A percentile compares a stretch with the other conserved stretches of the same genome.
Conservation (phyloP, 2,113 vertebrate genomes). For the Lepidothrix coronata region DNA sequence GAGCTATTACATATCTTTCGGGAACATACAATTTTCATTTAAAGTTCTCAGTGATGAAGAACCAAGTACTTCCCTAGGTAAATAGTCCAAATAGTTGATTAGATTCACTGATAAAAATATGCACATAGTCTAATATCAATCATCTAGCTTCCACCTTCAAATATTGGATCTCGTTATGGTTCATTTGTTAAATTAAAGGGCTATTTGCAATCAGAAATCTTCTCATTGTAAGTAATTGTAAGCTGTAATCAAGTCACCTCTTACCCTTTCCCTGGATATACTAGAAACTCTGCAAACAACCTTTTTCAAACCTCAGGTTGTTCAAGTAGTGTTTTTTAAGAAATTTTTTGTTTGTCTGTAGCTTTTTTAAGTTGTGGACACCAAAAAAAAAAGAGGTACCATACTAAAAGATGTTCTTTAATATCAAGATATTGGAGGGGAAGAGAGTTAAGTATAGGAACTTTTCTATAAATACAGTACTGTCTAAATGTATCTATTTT, state of each 20-base stretch:
- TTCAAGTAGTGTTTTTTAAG: background rate
- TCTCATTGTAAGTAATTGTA: conserved; percentile 33
- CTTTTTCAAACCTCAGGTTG: background rate
- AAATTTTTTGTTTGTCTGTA: background rate
- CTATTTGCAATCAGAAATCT: conserved; percentile 57
- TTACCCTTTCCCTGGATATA: background rate
- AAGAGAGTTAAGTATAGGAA: background rate
- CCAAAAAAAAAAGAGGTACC: background rate
- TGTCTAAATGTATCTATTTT: background rate
- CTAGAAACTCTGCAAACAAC: background rate
- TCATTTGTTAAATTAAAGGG: conserved; percentile 60
- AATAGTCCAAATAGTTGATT: conserved; percentile 45
- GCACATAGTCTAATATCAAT: conserved; percentile 39
- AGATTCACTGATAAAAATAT: conserved; percentile 44
- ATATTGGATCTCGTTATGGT: conserved; percentile 41
- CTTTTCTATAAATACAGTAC: background rate
- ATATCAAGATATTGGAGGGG: rapidly evolving
- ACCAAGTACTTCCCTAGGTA: background rate
- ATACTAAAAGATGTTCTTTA: background rate
- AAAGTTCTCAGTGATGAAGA: conserved; percentile 17
- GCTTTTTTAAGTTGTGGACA: background rate
- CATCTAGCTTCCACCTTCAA: conserved; percentile 28
- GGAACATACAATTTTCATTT: conserved; percentile 24
- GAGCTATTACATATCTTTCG: background rate
- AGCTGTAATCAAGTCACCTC: conserved; percentile 36